Base-by-base conservation (phyloP, 2,888 invertebrate genomes). In the Thereva unica region DNA sequence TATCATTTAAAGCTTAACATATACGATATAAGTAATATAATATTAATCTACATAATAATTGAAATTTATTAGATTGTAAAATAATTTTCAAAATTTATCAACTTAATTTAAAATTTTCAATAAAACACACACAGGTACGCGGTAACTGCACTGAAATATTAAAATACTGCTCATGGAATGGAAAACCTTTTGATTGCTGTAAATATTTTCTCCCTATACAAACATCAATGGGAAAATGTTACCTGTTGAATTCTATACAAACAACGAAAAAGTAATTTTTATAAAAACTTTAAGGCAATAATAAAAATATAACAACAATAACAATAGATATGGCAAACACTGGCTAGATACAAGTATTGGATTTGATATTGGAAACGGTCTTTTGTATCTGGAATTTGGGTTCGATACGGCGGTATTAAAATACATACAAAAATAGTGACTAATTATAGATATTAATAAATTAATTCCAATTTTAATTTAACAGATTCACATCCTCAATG, bases 221-320 rank as follows among this genome's bases (percentile, higher is more conserved):
- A 42, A 87, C 88, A 0, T 86, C 87, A 47, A 75, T 84, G 34
- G 89, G 89, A 1, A 77, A 76, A 6, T 89, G 89, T 72, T 86
- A 83, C 69, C 81, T 85, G 34, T 77, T 88, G 2, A 88, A 88
- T 73, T 87, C 87, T 6, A 76, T 84, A 66, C 86, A 87, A 72
- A 82, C 84, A n/a, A 81, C 77, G 74, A 82, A 83, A 75, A 82
- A 78, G 78, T 77, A 71, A 71, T 70, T 7, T 40, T 12, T 38
- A 3, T 9, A 37, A 38, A n/a, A 53, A 37, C 3, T 35, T 8
- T 10, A 5, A 50, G 7, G 37, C 35, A 54, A n/a, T 53, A 9
- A 8, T 54, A 9, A 40, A 38, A n/a, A 41, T 23, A 12, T n/a
- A 23, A 8, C 34, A 9, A 63, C 1, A 7, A 50, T 23, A 23